phyloP scores from a whole-genome alignment of 2,113 vertebrate genomes.

The Synchiropus splendidus region DNA sequence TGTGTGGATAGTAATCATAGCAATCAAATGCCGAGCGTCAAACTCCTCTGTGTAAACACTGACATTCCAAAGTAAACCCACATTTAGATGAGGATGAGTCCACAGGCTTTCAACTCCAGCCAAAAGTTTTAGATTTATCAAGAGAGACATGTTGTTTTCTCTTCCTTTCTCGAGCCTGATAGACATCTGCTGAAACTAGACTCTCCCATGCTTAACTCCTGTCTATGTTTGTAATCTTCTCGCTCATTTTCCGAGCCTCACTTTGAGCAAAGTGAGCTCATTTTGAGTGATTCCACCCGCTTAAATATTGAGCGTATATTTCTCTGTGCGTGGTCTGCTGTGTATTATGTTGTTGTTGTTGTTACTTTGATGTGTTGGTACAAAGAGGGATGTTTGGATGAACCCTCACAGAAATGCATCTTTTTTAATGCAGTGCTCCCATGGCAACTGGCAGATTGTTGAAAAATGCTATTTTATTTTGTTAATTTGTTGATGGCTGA shows the following conservation, averaged over 20 bases:
- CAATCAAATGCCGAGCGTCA: constrained; percentile 58
- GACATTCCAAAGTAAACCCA: constrained; percentile 47
- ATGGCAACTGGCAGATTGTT: too few relatives aligned
- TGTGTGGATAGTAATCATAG: constrained; percentile 34
- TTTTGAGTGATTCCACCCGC: too few relatives aligned
- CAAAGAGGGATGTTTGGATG: too few relatives aligned
- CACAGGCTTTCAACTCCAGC: constrained; percentile 50
- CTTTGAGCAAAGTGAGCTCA: too few relatives aligned
- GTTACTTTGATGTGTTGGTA: too few relatives aligned
- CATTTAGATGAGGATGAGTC: constrained; percentile 49
- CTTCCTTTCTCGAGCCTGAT: constrained; percentile 24
- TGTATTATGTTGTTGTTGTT: too few relatives aligned
- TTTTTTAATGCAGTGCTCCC: too few relatives aligned
- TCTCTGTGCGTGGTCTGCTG: too few relatives aligned
- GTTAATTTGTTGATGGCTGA: too few relatives aligned
- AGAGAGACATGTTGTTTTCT: constrained; percentile 49
- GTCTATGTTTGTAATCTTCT: constrained; percentile 27
- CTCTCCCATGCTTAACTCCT: constrained; percentile 30
- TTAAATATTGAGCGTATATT: too few relatives aligned
- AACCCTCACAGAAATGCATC: too few relatives aligned
- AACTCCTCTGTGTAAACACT: constrained; percentile 57
- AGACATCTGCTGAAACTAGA: constrained; percentile 26
- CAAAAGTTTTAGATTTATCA: constrained; percentile 46
- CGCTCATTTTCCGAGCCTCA: constrained; percentile 11
- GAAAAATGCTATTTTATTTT: too few relatives aligned